phyloP scores from a whole-genome alignment of 1,140 invertebrate genomes.

The Solen grandis region DNA sequence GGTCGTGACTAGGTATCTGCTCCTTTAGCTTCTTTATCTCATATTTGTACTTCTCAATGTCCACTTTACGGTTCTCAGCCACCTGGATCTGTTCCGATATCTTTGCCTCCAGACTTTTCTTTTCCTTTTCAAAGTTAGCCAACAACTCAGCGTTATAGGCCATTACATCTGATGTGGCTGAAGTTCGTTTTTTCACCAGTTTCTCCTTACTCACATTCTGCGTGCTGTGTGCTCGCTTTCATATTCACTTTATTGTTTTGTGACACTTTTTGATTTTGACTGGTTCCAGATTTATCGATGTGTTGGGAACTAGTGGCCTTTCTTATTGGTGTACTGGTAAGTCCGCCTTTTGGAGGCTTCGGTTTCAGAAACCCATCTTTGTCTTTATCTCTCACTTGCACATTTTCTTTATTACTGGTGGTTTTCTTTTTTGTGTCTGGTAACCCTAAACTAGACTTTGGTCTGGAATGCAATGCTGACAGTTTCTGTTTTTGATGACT shows the following conservation, averaged over 20 bases:
- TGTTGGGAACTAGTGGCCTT: constrained; percentile 77
- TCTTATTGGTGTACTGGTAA: constrained; percentile 65
- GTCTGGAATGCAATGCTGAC: constrained; percentile 58
- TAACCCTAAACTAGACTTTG: constrained; percentile 67
- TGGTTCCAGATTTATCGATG: constrained; percentile 70
- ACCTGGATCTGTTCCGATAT: constrained; percentile 80
- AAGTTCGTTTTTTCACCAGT: constrained; percentile 71
- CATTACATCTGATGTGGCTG: constrained; percentile 79
- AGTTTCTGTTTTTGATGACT: constrained; percentile 71
- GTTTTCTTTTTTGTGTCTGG: constrained; percentile 43
- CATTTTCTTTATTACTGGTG: constrained; percentile 64
- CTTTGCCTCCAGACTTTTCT: constrained; percentile 76
- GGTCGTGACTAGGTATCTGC: constrained; percentile 67
- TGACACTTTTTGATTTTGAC: not conserved
- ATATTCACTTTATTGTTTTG: constrained; percentile 60
- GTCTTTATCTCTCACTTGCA: constrained; percentile 45
- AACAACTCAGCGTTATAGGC: constrained; percentile 81
- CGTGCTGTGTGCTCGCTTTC: constrained; percentile 77
- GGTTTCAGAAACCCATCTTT: constrained; percentile 66
- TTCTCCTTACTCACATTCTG: constrained; percentile 79
- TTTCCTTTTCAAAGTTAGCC: constrained; percentile 81
- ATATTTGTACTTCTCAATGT: constrained; percentile 80
- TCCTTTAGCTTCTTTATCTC: constrained; percentile 76
- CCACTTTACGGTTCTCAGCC: constrained; percentile 78
- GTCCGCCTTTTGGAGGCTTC: constrained; percentile 58